Evolutionary conservation across 2,888 invertebrate genomes (phyloP).

Genomic region (Eupithecia subfuscata): DNA sequence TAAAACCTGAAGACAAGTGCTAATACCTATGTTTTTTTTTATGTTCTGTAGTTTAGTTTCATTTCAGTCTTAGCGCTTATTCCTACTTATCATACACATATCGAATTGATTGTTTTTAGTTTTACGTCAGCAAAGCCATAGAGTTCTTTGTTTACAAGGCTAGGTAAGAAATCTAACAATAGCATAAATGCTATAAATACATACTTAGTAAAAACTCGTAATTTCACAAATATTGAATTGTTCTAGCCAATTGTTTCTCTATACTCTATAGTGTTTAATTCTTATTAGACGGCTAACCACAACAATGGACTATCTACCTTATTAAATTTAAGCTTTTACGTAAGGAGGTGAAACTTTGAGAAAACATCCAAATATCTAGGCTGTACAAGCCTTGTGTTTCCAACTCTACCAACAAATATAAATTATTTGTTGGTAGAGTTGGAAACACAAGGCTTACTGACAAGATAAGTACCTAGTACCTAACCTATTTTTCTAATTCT

Average conservation of each 20-base stretch:
- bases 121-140: constrained; percentile 14
- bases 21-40: not conserved
- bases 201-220: not conserved
- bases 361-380: not conserved
- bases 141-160: constrained; percentile 15
- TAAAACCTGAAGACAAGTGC: not conserved
- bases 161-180: constrained; percentile 14
- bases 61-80: not conserved
- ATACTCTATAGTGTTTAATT: not conserved
- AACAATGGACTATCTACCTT: not conserved
- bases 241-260: constrained; percentile 17
- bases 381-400: not conserved
- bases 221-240: constrained; percentile 9
- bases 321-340: not conserved
- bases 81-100: not conserved
- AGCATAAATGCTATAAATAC: constrained; percentile 20
- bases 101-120: constrained; percentile 3
- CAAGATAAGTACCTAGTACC: not conserved
- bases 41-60: not conserved
- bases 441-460: no score
- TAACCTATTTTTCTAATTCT: not conserved
- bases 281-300: not conserved
- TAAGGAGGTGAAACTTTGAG: not conserved
- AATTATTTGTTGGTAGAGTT: no score
- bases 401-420: not conserved